These are phyloP conservation scores for Rhyzopertha dominica DNA, from an alignment of 1,140 invertebrate species.

Conservation along the genomic window DNA sequence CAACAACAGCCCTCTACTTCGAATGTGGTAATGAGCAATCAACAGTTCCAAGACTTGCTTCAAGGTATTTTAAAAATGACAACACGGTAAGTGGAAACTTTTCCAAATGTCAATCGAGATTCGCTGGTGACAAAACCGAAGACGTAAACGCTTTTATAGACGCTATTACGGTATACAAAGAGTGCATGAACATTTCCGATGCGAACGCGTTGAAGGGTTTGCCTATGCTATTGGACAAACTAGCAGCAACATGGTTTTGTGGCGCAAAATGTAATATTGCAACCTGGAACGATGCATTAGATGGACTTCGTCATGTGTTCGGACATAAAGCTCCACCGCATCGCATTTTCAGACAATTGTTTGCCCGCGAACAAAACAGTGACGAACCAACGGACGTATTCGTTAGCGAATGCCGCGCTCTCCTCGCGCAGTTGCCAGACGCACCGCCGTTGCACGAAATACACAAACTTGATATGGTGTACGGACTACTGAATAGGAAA, in stretches of 20 bases:
- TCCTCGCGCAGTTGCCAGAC: slow-evolving; percentile 17
- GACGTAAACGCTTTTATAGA: slow-evolving; percentile 15
- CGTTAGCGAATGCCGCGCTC: slow-evolving; percentile 13
- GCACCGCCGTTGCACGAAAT: slow-evolving; percentile 8
- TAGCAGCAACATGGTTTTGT: slow-evolving; percentile 46
- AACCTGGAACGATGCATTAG: slow-evolving; percentile 11
- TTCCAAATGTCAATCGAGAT: slow-evolving; percentile 9
- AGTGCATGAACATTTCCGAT: slow-evolving; percentile 34
- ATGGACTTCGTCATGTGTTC: slow-evolving; percentile 13
- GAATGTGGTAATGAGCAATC: too few species aligned
- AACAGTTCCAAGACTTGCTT: too few species aligned
- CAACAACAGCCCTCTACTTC: too few species aligned
- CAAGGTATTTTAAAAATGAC: too few species aligned
- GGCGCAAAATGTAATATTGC: slow-evolving; percentile 33
- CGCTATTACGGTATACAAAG: slow-evolving; percentile 10
- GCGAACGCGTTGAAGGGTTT: slow-evolving; percentile 42
- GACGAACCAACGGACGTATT: slow-evolving; percentile 14
- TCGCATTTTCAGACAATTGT: slow-evolving; percentile 20
- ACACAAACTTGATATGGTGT: slow-evolving; percentile 22
- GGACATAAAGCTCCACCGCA: slow-evolving; percentile 18
- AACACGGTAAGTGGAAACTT: too few species aligned
- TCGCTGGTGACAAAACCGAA: slow-evolving; percentile 7
- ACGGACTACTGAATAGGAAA: slow-evolving; percentile 16
- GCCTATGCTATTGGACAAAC: slow-evolving; percentile 40
- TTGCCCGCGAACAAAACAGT: slow-evolving; percentile 18